Percentiles rank a stretch among this genome's conserved stretches.
Conservation (phyloP, 2,113 vertebrate genomes). For the Pandion haliaetus region DNA sequence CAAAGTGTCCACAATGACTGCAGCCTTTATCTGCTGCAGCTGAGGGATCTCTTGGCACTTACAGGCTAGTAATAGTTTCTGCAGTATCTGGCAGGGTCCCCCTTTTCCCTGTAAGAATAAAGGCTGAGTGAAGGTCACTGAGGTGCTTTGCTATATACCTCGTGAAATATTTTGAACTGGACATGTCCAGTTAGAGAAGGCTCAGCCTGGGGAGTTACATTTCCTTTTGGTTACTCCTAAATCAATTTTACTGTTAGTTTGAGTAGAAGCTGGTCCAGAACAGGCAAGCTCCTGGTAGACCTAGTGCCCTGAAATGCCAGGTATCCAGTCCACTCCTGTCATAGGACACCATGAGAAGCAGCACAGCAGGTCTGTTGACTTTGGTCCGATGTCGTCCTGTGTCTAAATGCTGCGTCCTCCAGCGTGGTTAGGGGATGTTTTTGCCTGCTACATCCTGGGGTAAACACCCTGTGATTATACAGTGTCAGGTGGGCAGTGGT, state of each 20-base stretch:
- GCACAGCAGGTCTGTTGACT: background rate
- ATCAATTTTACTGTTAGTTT: background rate
- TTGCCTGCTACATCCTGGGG: background rate
- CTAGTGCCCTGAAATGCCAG: background rate
- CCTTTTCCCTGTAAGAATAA: background rate
- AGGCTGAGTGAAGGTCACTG: background rate
- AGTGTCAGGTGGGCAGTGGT: background rate
- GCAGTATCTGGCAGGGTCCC: background rate
- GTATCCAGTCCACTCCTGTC: background rate
- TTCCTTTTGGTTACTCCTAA: background rate
- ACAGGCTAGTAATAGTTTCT: background rate
- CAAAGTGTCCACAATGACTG: background rate
- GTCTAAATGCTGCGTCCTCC: background rate
- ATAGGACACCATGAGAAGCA: background rate
- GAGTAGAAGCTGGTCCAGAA: background rate
- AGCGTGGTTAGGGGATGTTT: background rate
- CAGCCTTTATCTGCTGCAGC: background rate
- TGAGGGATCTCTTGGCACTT: background rate
- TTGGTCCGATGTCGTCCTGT: background rate
- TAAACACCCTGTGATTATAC: background rate
- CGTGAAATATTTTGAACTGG: background rate
- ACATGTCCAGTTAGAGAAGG: background rate
- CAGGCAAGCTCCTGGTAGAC: background rate
- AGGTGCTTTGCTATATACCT: background rate
- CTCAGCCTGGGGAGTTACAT: background rate